Conservation (phyloP, 2,797 vertebrate genomes). For the Lepus townsendii region DNA sequence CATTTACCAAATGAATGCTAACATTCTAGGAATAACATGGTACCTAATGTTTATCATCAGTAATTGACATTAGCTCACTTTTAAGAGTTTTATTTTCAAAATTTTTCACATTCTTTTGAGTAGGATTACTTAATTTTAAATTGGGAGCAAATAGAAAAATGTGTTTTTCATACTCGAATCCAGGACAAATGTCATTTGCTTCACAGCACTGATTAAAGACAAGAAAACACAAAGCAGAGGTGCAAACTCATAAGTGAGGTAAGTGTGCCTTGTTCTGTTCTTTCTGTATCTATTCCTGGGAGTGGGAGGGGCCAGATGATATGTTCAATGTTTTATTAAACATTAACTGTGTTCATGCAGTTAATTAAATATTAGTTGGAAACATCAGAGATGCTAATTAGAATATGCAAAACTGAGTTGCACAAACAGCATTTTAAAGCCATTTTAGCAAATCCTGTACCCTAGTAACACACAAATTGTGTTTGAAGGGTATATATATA, state of each 20-base stretch:
- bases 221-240: constrained; percentile 71
- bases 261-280: constrained; percentile 49
- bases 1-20: constrained; percentile 64
- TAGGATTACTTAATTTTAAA: constrained; percentile 84
- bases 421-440: constrained; percentile 65
- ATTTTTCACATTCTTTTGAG: constrained; percentile 80
- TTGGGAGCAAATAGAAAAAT: constrained; percentile 86
- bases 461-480: constrained; percentile 54
- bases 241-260: constrained; percentile 21
- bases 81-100: constrained; percentile 74
- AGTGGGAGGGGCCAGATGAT: constrained; percentile 56
- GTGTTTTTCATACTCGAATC: constrained; percentile 80
- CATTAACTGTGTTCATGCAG: constrained; percentile 45
- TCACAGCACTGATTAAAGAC: constrained; percentile 70
- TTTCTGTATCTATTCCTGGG: constrained; percentile 27
- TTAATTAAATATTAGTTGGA: constrained; percentile 53
- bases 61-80: constrained; percentile 76
- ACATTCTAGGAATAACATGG: constrained; percentile 2
- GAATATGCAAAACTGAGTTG: constrained; percentile 63
- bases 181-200: constrained; percentile 85
- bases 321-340: constrained; percentile 68
- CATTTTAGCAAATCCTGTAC: constrained; percentile 1
- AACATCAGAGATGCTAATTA: constrained; percentile 35
- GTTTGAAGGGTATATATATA: constrained; percentile 56
- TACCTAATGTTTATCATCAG: constrained; percentile 59